A percentile compares a stretch with the other conserved stretches of the same genome.
phyloP scores from a whole-genome alignment of 2,888 invertebrate genomes.

The Chloroclysta siterata region DNA sequence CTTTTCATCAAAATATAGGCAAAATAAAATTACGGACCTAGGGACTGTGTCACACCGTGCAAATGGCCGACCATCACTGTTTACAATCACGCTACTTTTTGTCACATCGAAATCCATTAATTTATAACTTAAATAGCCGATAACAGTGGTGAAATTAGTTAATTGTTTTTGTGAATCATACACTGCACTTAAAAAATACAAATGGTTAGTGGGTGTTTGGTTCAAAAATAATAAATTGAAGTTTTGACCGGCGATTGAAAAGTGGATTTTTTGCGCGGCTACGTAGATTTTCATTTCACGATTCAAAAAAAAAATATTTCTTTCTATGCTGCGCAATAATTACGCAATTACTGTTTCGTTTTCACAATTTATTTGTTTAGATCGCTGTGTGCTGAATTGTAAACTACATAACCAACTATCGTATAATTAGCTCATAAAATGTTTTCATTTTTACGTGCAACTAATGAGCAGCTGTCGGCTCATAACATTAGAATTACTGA shows the following conservation, averaged over 20 bases:
- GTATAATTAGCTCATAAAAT: constrained; percentile 20
- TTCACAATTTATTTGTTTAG: constrained; percentile 5
- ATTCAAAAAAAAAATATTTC: neutral
- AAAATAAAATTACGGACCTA: constrained; percentile 83
- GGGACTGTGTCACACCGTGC: constrained; percentile 88
- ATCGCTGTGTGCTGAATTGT: neutral
- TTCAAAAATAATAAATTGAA: constrained; percentile 54
- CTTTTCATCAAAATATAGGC: constrained; percentile 72
- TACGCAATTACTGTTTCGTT: constrained; percentile 14
- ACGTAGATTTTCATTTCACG: constrained; percentile 52
- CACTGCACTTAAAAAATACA: constrained; percentile 32
- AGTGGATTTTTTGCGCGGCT: constrained; percentile 58
- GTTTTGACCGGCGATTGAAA: constrained; percentile 54
- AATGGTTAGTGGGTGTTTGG: constrained; percentile 31
- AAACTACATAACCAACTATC: neutral
- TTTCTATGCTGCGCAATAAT: constrained; percentile 20
- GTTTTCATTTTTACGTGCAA: too few relatives aligned
- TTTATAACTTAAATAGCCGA: constrained; percentile 50
- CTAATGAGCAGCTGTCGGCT: constrained; percentile 24
- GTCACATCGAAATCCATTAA: constrained; percentile 50
- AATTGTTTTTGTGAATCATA: constrained; percentile 55
- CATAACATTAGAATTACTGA: constrained; percentile 67
- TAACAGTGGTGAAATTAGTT: constrained; percentile 57
- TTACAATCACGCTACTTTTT: constrained; percentile 80
- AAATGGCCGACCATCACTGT: constrained; percentile 90